Base-by-base conservation (phyloP, 2,888 invertebrate genomes). In the Lamellibrachia columna region DNA sequence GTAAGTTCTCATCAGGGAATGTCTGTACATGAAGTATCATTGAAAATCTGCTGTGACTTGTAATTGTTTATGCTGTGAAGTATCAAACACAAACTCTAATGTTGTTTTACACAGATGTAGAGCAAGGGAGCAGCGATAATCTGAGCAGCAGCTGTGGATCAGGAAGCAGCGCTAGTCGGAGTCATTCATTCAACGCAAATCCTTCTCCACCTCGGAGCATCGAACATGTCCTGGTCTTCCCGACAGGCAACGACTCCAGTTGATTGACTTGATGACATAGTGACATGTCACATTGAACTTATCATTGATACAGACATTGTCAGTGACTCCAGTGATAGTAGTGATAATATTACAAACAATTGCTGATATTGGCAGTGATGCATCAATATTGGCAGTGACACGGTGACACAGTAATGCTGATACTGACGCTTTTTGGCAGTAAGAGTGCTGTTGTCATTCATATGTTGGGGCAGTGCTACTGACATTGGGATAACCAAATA, bases 71-170 rank as follows among this genome's bases (percentile, higher is more conserved):
- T 15, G 8, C 75, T 75, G 75, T 22, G 22, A 75, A 75, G 22
- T 75, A 75, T 75, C n/a, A 3, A 75, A 75, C 7, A 3, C 75
- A 0, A 0, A n/a, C 15, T 75, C 75, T 75, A 75, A 75, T 22
- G 15, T 22, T 75, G 75, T 75, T 75, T 28, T 1, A 52, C 52
- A 28, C 90, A 91, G 92, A 93, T 52, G 58, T 52, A 90, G 95
- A 95, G 92, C 94, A 94, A 75, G 95, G 95, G 52, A 95, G 95
- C 93, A 95, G 95, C 93, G 96, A 96, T 75, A 95, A 95, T 52
- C 93, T 96, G 90, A 96, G 96, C 93, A 95, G 95, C 7, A 96
- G 95, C 93, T 96, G 95, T 7, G 96, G 95, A 7, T 96, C 96
- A 92, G 95, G 95, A 92, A 94, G 95, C 91, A 95, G 95, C 3